Percentiles rank a stretch among this genome's conserved stretches.
Evolutionary conservation across 2,888 invertebrate genomes (phyloP).

Genomic region (Chymomyza amoena): DNA sequence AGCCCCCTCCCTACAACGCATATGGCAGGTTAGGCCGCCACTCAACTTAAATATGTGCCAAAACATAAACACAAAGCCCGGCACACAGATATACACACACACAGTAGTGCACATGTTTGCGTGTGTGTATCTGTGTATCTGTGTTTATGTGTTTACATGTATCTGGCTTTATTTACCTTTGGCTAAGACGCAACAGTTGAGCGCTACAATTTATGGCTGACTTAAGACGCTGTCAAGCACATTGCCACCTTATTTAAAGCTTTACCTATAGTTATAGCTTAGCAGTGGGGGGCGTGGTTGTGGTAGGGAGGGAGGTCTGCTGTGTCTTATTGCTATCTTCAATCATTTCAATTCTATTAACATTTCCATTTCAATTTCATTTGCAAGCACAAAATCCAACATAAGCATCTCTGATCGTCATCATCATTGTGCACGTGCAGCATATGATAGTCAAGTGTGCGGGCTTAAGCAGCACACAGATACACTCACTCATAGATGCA

Average conservation of each 20-base stretch:
- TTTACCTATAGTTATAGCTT: conserved; percentile 9
- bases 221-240: conserved; percentile 51
- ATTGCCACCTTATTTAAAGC: conserved; percentile 37
- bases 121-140: conserved; percentile 14
- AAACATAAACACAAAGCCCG: conserved; percentile 16
- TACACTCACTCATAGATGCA: not conserved
- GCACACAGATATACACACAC: not conserved
- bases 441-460: conserved; percentile 4
- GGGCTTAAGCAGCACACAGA: conserved; percentile 1
- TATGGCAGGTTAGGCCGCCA: conserved; percentile 15
- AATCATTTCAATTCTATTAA: conserved; percentile 36
- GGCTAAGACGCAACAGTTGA: conserved; percentile 32
- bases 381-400: conserved; percentile 35
- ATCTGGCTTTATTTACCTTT: conserved; percentile 24
- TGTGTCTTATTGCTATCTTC: not conserved
- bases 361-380: conserved; percentile 8
- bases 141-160: conserved; percentile 8
- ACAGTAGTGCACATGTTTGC: not conserved
- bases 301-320: not conserved
- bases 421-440: conserved; percentile 33
- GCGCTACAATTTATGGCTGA: conserved; percentile 44
- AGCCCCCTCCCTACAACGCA: too few species aligned
- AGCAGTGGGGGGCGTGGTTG: not conserved
- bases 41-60: conserved; percentile 16
- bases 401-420: conserved; percentile 48